These are phyloP conservation scores for Thalassoma bifasciatum DNA, from an alignment of 2,113 vertebrate genomes.

Conservation along the genomic window DNA sequence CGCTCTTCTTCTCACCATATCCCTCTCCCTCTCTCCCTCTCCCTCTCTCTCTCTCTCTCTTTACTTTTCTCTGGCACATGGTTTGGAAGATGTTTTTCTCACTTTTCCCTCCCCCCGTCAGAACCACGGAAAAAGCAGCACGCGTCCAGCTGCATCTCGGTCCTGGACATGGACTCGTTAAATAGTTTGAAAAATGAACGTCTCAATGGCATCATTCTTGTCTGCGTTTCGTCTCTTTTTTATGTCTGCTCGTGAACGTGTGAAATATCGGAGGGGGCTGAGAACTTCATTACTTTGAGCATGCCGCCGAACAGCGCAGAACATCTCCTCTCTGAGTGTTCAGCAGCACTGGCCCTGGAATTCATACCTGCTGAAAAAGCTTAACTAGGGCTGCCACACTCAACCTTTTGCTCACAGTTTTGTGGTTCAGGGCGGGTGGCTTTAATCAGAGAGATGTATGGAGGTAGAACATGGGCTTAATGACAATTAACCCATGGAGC, in stretches of 20 bases:
- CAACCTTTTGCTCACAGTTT: not conserved
- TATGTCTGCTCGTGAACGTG: constrained; percentile 68
- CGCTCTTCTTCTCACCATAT: constrained; percentile 65
- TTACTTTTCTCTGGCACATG: constrained; percentile 59
- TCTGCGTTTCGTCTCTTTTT: constrained; percentile 66
- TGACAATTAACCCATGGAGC: constrained; percentile 51
- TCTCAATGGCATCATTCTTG: constrained; percentile 74
- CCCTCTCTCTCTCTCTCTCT: constrained; percentile 9
- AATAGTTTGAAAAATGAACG: constrained; percentile 75
- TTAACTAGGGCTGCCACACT: constrained; percentile 13
- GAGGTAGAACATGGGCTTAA: constrained; percentile 36
- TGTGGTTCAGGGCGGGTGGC: constrained; percentile 10
- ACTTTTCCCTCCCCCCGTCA: constrained; percentile 21
- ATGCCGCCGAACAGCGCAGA: constrained; percentile 24
- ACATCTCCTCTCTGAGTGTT: constrained; percentile 41
- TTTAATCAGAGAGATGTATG: constrained; percentile 73
- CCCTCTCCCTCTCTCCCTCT: constrained; percentile 18
- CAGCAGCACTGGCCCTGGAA: constrained; percentile 30
- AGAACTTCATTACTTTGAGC: constrained; percentile 76
- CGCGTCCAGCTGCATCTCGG: constrained; percentile 63
- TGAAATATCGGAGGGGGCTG: constrained; percentile 75
- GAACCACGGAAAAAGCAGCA: constrained; percentile 72
- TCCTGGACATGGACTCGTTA: constrained; percentile 66
- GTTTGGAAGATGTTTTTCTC: constrained; percentile 70
- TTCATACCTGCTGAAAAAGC: not conserved